Evolutionary conservation across 2,888 invertebrate species (phyloP).

Genomic region (Blastobasis lacticolella): DNA sequence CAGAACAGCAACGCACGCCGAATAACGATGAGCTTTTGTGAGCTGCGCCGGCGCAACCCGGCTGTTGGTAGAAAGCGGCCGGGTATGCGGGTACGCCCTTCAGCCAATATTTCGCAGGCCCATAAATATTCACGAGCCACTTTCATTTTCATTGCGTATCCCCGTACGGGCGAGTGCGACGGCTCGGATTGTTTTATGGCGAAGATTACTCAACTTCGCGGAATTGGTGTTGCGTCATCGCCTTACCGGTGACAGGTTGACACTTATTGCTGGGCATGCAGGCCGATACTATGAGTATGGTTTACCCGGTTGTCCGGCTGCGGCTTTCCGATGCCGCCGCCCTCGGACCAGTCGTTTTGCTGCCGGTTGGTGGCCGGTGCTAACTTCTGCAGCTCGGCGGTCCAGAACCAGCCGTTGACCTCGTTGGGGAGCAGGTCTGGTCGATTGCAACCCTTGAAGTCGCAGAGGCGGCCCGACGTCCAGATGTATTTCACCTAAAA

Average conservation of each 20-base stretch:
- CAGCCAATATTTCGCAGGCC: slow-evolving; percentile 66
- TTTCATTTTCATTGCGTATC: slow-evolving; percentile 67
- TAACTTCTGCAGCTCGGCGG: slow-evolving; percentile 88
- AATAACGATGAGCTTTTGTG: slow-evolving; percentile 70
- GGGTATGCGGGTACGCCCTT: slow-evolving; percentile 69
- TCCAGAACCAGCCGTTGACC: slow-evolving; percentile 95
- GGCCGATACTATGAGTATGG: background rate
- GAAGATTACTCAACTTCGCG: slow-evolving; percentile 58
- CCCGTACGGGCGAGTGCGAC: slow-evolving; percentile 29
- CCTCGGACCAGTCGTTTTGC: slow-evolving; percentile 92
- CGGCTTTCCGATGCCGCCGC: slow-evolving; percentile 88
- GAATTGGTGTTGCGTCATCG: slow-evolving; percentile 47
- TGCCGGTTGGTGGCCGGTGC: slow-evolving; percentile 86
- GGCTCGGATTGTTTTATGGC: slow-evolving; percentile 39
- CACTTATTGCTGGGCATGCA: background rate
- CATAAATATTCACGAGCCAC: slow-evolving; percentile 63
- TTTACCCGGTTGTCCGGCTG: slow-evolving; percentile 88
- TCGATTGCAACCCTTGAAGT: slow-evolving; percentile 92
- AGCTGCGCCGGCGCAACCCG: slow-evolving; percentile 19
- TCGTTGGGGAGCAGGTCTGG: slow-evolving; percentile 86
- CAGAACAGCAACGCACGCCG: slow-evolving; percentile 43
- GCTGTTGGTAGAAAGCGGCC: slow-evolving; percentile 64
- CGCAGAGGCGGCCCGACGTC: slow-evolving; percentile 92
- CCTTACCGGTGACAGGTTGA: slow-evolving; percentile 15
- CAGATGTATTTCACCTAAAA: slow-evolving; percentile 89